Conservation (phyloP, 2,888 invertebrate genomes). For the Cryptops parisi region DNA sequence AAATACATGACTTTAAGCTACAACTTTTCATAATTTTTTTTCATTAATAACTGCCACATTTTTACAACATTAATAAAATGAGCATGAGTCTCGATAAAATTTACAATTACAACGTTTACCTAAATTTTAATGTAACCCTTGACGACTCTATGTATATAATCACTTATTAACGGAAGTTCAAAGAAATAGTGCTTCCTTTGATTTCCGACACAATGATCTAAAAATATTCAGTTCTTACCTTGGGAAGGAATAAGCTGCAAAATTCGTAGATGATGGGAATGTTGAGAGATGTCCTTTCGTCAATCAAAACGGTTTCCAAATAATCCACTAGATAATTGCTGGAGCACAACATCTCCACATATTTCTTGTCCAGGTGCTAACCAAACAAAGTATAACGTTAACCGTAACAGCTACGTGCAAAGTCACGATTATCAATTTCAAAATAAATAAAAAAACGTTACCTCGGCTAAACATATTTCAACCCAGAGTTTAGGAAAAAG, state of each 20-base stretch:
- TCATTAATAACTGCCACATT: no score
- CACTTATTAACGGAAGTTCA: neutral
- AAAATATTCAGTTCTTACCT: constrained; percentile 39
- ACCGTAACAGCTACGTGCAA: neutral
- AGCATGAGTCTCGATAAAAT: no score
- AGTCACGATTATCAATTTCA: no score
- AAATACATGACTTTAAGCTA: no score
- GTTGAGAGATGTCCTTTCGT: constrained; percentile 71
- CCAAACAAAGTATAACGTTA: constrained; percentile 7
- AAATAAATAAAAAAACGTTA: constrained; percentile 28
- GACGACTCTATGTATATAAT: neutral
- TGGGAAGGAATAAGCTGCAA: constrained; percentile 75
- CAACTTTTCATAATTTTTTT: no score
- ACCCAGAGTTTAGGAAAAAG: constrained; percentile 86
- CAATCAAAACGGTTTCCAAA: constrained; percentile 72
- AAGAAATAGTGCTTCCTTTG: neutral
- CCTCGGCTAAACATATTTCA: constrained; percentile 64
- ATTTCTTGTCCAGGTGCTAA: constrained; percentile 60
- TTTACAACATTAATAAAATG: no score
- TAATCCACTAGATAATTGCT: constrained; percentile 77
- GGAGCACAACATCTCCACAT: constrained; percentile 62
- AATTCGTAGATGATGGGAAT: constrained; percentile 75
- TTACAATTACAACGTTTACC: neutral
- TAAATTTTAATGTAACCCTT: neutral
- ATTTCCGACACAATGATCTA: neutral